These are phyloP conservation scores for Chiroxiphia lanceolata DNA, from an alignment of 2,797 vertebrate genomes.

Conservation along the genomic window DNA sequence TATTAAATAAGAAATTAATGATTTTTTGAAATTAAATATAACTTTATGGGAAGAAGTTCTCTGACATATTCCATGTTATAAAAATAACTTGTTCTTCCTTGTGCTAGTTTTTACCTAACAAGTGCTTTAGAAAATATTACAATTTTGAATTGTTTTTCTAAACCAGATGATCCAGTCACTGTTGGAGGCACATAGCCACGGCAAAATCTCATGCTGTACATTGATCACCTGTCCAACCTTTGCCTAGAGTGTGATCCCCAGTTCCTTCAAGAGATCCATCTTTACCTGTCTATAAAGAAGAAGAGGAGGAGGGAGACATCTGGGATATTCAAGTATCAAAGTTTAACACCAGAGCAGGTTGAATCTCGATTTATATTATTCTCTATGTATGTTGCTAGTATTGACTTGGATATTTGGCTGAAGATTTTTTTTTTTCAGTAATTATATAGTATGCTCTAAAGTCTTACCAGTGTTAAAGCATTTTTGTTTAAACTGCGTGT, in stretches of 20 bases:
- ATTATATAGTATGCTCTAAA: neutral
- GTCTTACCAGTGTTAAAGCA: neutral
- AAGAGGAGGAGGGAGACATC: slow-evolving; percentile 81
- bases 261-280: slow-evolving; percentile 83
- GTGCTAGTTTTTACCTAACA: slow-evolving; percentile 9
- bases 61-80: neutral
- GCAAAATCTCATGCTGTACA: slow-evolving; percentile 90
- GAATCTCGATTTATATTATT: slow-evolving; percentile 74
- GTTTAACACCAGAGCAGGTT: slow-evolving; percentile 83
- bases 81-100: neutral
- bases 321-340: slow-evolving; percentile 80
- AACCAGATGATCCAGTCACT: slow-evolving; percentile 92
- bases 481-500: neutral
- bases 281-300: slow-evolving; percentile 82
- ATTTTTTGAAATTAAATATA: neutral
- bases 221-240: slow-evolving; percentile 92
- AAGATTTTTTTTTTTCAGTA: neutral
- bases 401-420: neutral
- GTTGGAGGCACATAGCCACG: slow-evolving; percentile 92
- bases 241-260: slow-evolving; percentile 87
- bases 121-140: slow-evolving; percentile 59
- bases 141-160: slow-evolving; percentile 72
- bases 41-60: neutral
- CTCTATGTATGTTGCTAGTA: neutral
- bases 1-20: neutral